Base-by-base conservation (phyloP, 2,888 invertebrate genomes). In the Galerucella nymphaeae region DNA sequence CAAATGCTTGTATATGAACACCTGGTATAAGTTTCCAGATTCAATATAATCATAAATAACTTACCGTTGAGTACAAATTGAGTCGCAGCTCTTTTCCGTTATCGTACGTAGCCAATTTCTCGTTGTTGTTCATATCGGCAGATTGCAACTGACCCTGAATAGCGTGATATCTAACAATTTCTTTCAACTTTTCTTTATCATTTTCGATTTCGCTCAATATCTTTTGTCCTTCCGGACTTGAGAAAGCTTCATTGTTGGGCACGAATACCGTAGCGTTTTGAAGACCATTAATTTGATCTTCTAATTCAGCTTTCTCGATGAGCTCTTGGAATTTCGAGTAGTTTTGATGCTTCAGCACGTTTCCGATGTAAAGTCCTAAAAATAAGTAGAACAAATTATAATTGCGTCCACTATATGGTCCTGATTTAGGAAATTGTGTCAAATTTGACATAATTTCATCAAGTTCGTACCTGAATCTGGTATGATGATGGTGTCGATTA, bases 111-210 rank as follows among this genome's bases (percentile, higher is more conserved):
- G 88, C 85, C 69, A 91, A 79, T 16, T 88, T 82, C 58, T 87
- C 86, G 79, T 91, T 90, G 75, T 90, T 89, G 57, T 85, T 84
- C 80, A 92, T 86, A 73, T 89, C 89, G 67, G 89, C 90, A 2
- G 89, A 89, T 77, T 88, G 87, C 62, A 88, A 84, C 82, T 89
- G 87, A n/a, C 90, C 90, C 63, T 87, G 85, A 8, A 89, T 86
- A 18, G 91, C 88, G 80, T 93, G 93, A 80, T 91, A 91, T 73
- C 89, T 85, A n/a, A 93, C 86, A 74, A 92, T 86, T n/a, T 90
- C 88, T 66, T 87, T 84, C 42, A 93, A 83, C 74, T 89, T 89
- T 41, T 87, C 85, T 23, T 82, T 80, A 77, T 89, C 85, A 14
- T 83, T 83, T 69, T 84, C 84, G 42, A 88, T 80, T 57, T 85